Evolutionary conservation across 2,888 invertebrate genomes (phyloP).

Genomic region (Drosophila yooni): DNA sequence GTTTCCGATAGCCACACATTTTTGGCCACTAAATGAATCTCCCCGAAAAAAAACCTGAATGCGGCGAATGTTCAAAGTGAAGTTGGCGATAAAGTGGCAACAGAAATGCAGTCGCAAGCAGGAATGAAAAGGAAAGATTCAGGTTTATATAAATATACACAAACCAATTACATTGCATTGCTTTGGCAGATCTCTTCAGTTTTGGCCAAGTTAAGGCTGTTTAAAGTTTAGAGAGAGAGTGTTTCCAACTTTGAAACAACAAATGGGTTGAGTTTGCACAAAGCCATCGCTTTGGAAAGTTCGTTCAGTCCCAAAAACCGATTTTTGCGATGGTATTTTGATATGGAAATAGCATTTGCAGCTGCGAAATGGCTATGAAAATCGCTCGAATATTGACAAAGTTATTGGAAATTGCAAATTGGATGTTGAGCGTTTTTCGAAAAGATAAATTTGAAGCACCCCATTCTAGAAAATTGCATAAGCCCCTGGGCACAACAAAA

Average conservation of each 20-base stretch:
- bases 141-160: not conserved
- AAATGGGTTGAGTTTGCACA: not conserved
- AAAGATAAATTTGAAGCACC: not conserved
- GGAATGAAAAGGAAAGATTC: constrained; percentile 7
- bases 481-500: not conserved
- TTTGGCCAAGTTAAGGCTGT: not conserved
- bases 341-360: too few relatives aligned
- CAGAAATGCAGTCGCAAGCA: constrained; percentile 18
- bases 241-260: not conserved
- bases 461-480: not conserved
- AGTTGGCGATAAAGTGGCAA: constrained; percentile 16
- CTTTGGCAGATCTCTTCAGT: not conserved
- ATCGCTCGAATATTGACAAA: not conserved
- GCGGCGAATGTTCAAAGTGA: constrained; percentile 46
- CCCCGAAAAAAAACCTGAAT: constrained; percentile 4
- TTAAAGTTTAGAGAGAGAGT: not conserved
- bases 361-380: not conserved
- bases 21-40: constrained; percentile 29
- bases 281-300: not conserved
- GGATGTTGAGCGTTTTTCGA: not conserved
- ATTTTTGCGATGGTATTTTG: not conserved
- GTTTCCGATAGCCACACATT: constrained; percentile 39
- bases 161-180: not conserved
- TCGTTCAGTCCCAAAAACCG: rapidly evolving
- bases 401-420: too few relatives aligned